Percentiles rank a stretch among this genome's conserved stretches.
Conservation (phyloP, 2,888 invertebrate genomes). For the Saturnia japonica region DNA sequence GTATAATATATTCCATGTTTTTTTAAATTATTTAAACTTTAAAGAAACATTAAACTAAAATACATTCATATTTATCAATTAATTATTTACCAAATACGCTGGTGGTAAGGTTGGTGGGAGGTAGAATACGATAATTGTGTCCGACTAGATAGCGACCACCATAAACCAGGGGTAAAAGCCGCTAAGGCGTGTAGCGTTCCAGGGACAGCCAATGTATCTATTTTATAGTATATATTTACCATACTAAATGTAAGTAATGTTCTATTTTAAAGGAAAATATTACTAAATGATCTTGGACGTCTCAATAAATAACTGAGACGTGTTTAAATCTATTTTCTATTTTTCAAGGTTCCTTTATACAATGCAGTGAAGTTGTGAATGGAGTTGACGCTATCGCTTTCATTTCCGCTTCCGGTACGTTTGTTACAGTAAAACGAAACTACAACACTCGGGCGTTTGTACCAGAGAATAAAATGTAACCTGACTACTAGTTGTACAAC, state of each 20-base stretch:
- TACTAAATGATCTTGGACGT: not conserved
- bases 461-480: not conserved
- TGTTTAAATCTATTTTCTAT: conserved; percentile 20
- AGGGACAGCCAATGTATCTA: too few relatives aligned
- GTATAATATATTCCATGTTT: too few relatives aligned
- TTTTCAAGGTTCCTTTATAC: conserved; percentile 39
- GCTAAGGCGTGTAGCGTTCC: too few relatives aligned
- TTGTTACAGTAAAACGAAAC: conserved; percentile 30
- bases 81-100: too few relatives aligned
- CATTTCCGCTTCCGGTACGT: conserved; percentile 45
- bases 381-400: conserved; percentile 47
- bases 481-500: too few relatives aligned
- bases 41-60: not conserved
- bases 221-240: too few relatives aligned
- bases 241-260: not conserved
- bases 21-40: not conserved
- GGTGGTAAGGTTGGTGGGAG: too few relatives aligned
- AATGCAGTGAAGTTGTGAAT: conserved; percentile 41
- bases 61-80: too few relatives aligned
- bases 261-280: not conserved
- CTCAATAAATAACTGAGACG: not conserved
- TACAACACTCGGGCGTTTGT: conserved; percentile 11
- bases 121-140: too few relatives aligned
- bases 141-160: too few relatives aligned
- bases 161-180: too few relatives aligned